phyloP scores from a whole-genome alignment of 2,797 vertebrate species.

The Antennarius maculatus region DNA sequence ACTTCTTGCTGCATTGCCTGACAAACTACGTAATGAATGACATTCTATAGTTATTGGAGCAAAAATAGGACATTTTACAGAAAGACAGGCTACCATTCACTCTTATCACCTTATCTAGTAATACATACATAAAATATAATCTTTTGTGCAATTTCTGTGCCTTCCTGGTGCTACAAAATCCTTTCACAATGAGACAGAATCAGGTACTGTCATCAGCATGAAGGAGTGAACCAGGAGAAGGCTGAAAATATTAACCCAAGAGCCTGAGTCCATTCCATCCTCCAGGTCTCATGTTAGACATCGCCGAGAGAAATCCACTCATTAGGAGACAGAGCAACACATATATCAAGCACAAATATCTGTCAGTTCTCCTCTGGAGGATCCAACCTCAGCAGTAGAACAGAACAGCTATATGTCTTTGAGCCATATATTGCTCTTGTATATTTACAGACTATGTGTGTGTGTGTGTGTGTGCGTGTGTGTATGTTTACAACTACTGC shows the following conservation, averaged over 20 bases:
- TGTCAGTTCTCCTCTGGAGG: slow-evolving; percentile 52
- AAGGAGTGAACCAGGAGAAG: slow-evolving; percentile 30
- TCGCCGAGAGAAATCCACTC: slow-evolving; percentile 56
- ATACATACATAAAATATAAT: not conserved
- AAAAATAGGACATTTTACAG: slow-evolving; percentile 9
- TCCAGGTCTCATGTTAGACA: slow-evolving; percentile 43
- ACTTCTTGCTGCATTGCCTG: not conserved
- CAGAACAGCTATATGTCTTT: slow-evolving; percentile 26
- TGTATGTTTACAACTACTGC: not conserved
- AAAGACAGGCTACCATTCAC: not conserved
- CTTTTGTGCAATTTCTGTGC: slow-evolving; percentile 13
- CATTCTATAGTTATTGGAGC: slow-evolving; percentile 5
- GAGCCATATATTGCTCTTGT: slow-evolving; percentile 17
- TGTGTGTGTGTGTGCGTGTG: not conserved
- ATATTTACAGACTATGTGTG: slow-evolving; percentile 32
- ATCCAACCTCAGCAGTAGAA: slow-evolving; percentile 27
- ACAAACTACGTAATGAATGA: not conserved
- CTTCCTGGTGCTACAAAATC: slow-evolving; percentile 13
- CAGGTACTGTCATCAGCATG: slow-evolving; percentile 40
- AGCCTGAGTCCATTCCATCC: slow-evolving; percentile 44
- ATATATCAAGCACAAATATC: slow-evolving; percentile 69
- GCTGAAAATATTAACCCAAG: slow-evolving; percentile 46
- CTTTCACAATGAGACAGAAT: slow-evolving; percentile 48
- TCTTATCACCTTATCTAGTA: not conserved
- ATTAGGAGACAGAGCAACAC: slow-evolving; percentile 68